Base-by-base conservation (phyloP, 2,113 vertebrate genomes). In the Erythrolamprus reginae region DNA sequence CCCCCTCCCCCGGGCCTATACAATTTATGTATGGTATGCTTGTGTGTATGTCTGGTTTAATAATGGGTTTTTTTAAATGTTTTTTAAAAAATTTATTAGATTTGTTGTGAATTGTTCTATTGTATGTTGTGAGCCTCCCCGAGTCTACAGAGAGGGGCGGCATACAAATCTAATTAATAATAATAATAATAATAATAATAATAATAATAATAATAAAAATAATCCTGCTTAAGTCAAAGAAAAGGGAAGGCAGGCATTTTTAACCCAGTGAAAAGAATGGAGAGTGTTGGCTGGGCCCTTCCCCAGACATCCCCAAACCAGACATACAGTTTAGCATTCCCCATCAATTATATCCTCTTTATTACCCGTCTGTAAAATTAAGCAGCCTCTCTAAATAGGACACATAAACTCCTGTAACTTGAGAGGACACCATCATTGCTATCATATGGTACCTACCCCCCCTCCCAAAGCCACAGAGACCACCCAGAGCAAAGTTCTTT, bases 361-460 rank as follows among this genome's bases (percentile, higher is more conserved):
- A 97, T 96, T 96, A 97, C 96, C 97, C 96, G 96, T 61, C 93
- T 58, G 77, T 93, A 96, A 97, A 94, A 93, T 95, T 94, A 96
- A 94, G 93, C 97, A 98, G 96, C 88, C 42, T 0, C 94, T 89
- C 93, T 89, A 90, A 38, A 89, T 53, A 45, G 90, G 51, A 92
- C 47, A 85, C 0, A 17, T 10, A 93, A 93, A 90, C 61, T 93
- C 89, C 88, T 88, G 94, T 95, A 93, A 96, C 92, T 50, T 0
- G 91, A 95, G 94, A 10, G 12, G 92, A 93, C 94, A 13, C 56
- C 26, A 23, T 33, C 89, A 23, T 82, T 90, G 28, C 86, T 23
- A 83, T 26, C 58, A 24, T n/a, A 87, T 89, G 38, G 89, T 92
- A 92, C 58, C 88, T 48, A 0, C 51, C 91, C 93, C 93, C 53